These are phyloP conservation scores for Microplitis deprimator DNA, from an alignment of 2,888 invertebrate species.

Conservation along the genomic window DNA sequence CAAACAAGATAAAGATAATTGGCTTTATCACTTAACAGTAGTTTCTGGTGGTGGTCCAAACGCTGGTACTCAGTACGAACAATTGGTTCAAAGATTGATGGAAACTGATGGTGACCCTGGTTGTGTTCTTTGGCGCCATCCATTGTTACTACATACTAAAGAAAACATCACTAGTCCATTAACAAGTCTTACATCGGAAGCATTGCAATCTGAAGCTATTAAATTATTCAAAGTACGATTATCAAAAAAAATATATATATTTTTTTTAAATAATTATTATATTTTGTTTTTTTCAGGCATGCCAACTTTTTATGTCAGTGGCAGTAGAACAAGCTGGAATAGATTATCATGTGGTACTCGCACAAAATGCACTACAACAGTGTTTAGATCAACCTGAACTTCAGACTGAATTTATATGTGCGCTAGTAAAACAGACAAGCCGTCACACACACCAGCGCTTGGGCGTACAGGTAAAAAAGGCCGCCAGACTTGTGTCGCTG, in stretches of 20 bases:
- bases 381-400: constrained; percentile 92
- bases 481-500: constrained; percentile 72
- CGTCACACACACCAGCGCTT: constrained; percentile 84
- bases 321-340: constrained; percentile 95
- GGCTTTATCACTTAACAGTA: constrained; percentile 89
- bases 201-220: constrained; percentile 90
- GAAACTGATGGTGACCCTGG: constrained; percentile 95
- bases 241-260: neutral
- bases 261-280: neutral
- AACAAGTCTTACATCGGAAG: constrained; percentile 91
- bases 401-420: constrained; percentile 93
- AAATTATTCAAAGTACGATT: constrained; percentile 88
- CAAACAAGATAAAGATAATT: constrained; percentile 94
- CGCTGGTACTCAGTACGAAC: constrained; percentile 96
- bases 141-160: constrained; percentile 89
- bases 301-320: constrained; percentile 96
- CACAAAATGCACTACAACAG: constrained; percentile 95
- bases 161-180: constrained; percentile 91
- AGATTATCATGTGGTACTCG: constrained; percentile 97
- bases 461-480: constrained; percentile 86
- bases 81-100: constrained; percentile 95
- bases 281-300: constrained; percentile 77
- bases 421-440: constrained; percentile 92
- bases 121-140: constrained; percentile 95
- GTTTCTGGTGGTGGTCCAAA: constrained; percentile 93